These are phyloP conservation scores for Cisticola juncidis DNA, from an alignment of 2,113 vertebrate genomes.

Conservation along the genomic window DNA sequence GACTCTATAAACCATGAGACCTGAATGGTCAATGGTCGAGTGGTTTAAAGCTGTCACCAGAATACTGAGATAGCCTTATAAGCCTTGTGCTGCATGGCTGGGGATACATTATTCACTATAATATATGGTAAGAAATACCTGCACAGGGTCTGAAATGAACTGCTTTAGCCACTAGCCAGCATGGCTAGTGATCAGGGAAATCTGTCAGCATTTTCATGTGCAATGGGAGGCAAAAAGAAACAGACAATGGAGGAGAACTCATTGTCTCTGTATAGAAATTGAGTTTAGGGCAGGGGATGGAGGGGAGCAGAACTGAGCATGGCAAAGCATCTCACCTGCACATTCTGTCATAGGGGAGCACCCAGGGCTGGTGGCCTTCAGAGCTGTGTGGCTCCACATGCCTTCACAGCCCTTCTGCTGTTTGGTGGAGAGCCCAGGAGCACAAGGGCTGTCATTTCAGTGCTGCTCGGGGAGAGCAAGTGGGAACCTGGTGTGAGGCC, in stretches of 20 bases:
- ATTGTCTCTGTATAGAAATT: background rate
- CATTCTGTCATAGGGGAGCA: background rate
- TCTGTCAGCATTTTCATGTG: slow-evolving; percentile 58
- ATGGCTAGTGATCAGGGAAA: slow-evolving; percentile 61
- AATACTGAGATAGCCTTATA: slow-evolving; percentile 72
- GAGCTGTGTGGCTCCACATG: background rate
- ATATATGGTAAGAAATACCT: slow-evolving; percentile 69
- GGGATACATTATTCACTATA: slow-evolving; percentile 71
- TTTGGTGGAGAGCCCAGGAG: background rate
- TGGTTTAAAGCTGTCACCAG: slow-evolving; percentile 73
- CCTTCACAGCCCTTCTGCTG: background rate
- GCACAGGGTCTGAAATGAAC: slow-evolving; percentile 61
- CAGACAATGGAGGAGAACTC: background rate
- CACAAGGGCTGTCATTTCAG: background rate
- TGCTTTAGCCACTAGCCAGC: slow-evolving; percentile 68
- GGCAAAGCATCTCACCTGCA: background rate
- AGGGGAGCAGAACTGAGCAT: background rate
- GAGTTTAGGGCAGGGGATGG: background rate
- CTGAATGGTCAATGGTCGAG: slow-evolving; percentile 73
- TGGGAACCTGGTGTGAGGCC: background rate
- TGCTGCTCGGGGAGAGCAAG: background rate
- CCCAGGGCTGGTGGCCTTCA: background rate
- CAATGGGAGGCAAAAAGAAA: slow-evolving; percentile 5
- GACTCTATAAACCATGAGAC: slow-evolving; percentile 73
- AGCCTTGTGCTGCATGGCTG: slow-evolving; percentile 69